Conservation (phyloP, 2,113 vertebrate species). For the Mesembrinibis cayennensis region DNA sequence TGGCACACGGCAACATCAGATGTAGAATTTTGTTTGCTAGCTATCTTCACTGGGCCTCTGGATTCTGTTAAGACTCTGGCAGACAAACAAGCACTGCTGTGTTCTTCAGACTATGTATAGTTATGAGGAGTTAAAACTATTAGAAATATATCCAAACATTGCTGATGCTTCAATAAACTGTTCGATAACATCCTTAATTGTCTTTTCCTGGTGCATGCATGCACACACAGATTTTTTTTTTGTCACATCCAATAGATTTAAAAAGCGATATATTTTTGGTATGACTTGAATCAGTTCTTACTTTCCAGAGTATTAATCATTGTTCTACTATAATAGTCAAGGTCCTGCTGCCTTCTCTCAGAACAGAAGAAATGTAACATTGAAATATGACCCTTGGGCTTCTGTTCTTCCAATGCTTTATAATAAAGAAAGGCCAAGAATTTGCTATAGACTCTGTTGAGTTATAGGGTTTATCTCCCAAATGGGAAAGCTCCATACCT, state of each 20-base stretch:
- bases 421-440: conserved; percentile 66
- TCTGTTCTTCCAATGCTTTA: conserved; percentile 55
- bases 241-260: conserved; percentile 36
- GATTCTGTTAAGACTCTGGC: background rate
- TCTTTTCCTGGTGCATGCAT: background rate
- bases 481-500: conserved; percentile 57
- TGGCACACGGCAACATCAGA: background rate
- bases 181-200: background rate
- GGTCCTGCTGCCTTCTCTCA: conserved; percentile 63
- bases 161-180: background rate
- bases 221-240: background rate
- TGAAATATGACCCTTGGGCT: conserved; percentile 70
- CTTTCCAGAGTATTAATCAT: conserved; percentile 67
- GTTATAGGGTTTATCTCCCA: conserved; percentile 70
- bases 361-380: conserved; percentile 50
- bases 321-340: conserved; percentile 65
- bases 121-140: background rate
- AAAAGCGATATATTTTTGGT: conserved; percentile 24
- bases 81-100: background rate
- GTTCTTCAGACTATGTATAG: background rate
- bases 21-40: background rate
- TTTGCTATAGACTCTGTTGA: conserved; percentile 63
- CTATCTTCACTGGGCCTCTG: background rate
- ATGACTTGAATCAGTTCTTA: conserved; percentile 59
- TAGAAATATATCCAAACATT: background rate